Evolutionary conservation across 1,140 invertebrate species (phyloP).

Genomic region (Coenobita brevimanus): DNA sequence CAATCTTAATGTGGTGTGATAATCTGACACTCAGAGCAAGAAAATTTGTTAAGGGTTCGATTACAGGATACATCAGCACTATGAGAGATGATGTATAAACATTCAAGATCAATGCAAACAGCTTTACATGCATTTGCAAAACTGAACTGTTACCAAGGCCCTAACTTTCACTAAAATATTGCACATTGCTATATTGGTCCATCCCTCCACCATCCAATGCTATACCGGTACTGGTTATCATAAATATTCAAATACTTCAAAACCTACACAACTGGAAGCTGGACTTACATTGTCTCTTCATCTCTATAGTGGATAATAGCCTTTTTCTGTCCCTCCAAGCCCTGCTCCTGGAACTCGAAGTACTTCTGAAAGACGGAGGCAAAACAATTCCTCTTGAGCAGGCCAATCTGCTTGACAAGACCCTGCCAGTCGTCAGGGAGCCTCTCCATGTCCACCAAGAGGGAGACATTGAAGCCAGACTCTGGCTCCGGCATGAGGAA

Average conservation of each 20-base stretch:
- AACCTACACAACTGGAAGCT: constrained; percentile 20
- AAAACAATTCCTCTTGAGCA: constrained; percentile 98
- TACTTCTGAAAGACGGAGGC: constrained; percentile 99
- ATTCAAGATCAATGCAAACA: too few species aligned
- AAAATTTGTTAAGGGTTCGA: too few species aligned
- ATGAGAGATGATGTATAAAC: too few species aligned
- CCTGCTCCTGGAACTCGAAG: constrained; percentile 97
- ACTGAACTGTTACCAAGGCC: too few species aligned
- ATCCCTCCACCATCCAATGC: too few species aligned
- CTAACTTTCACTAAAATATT: too few species aligned
- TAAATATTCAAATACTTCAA: background rate
- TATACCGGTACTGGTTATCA: background rate
- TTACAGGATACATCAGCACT: too few species aligned
- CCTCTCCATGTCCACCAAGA: constrained; percentile 94
- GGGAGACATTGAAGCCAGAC: constrained; percentile 93
- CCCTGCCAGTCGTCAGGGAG: constrained; percentile 92
- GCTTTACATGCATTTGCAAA: too few species aligned
- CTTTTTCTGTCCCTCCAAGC: constrained; percentile 90
- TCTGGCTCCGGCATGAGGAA: constrained; percentile 77
- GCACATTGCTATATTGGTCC: too few species aligned
- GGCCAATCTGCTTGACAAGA: constrained; percentile 92
- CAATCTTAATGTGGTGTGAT: too few species aligned
- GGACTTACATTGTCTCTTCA: constrained; percentile 97
- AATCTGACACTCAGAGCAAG: too few species aligned
- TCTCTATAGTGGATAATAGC: constrained; percentile 99